Base-by-base conservation (phyloP, 2,797 vertebrate species). In the Australoheros facetus region DNA sequence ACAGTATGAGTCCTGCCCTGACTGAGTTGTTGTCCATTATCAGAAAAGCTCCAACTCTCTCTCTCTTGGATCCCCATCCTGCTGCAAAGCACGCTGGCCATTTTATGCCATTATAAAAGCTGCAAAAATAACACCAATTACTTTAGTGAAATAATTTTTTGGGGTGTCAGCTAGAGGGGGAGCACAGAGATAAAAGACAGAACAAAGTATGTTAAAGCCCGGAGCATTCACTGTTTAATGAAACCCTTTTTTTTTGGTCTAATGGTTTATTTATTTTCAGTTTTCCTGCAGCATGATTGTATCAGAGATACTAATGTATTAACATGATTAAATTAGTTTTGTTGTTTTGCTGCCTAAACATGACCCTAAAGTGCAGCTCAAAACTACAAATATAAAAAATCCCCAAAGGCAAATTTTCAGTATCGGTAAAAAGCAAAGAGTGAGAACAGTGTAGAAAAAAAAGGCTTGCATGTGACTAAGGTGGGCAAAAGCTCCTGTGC, bases 1-100 rank as follows among this genome's bases (percentile, higher is more conserved):
- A 77, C 71, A 62, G 71, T 51, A 60, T 11, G 56, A 85, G 80
- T 71, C 48, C 64, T 71, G 70, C 64, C 59, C 37, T 70, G 39
- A 78, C 72, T 62, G 80, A 76, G 71, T 32, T 81, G 64, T 58
- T 75, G 79, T 82, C 85, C 80, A 86, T 88, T 87, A 89, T 82
- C 78, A 75, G 34, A 85, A 56, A 78, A 80, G 60, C 84, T 57
- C 51, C 1, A 48, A 37, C 23, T 53, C 51, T 64, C 6, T 57
- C 71, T 72, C 30, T 30, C 45, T 48, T 16, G 5, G 37, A 12
- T 23, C 34, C 60, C 34, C 12, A 26, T 62, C 73, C 70, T 57
- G 77, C 79, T 37, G 42, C 30, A 75, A 48, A 80, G 71, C 2
- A 3, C 37, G 21, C 9, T 28, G 51, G 21, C 28, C 28, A 78